Percentiles rank a stretch among this genome's conserved stretches.
phyloP scores from a whole-genome alignment of 2,797 vertebrate species.

The Cottoperca gobio region DNA sequence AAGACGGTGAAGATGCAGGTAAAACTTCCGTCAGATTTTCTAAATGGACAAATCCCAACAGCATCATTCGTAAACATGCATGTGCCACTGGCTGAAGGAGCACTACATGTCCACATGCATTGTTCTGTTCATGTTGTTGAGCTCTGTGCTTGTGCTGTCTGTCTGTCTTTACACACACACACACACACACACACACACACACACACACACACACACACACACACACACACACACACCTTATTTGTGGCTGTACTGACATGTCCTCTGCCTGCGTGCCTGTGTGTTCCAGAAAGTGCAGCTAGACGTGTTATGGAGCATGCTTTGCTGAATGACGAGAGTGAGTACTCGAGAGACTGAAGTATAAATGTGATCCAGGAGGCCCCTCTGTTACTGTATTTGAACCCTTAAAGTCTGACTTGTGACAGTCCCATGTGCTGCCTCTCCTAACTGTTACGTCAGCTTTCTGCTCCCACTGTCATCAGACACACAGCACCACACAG shows the following conservation, averaged over 20 bases:
- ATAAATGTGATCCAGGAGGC: not conserved
- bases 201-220: constrained; percentile 25
- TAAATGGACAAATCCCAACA: not conserved
- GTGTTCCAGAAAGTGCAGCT: constrained; percentile 89
- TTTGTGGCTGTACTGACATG: constrained; percentile 62
- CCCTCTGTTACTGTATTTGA: not conserved
- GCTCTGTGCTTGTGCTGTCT: constrained; percentile 53
- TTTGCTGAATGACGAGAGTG: constrained; percentile 97
- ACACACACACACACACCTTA: constrained; percentile 25
- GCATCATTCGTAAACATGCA: constrained; percentile 50
- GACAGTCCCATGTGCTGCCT: constrained; percentile 16
- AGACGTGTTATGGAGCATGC: constrained; percentile 95
- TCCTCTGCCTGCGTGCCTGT: constrained; percentile 68
- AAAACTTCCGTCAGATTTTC: constrained; percentile 23
- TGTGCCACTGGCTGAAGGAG: constrained; percentile 46
- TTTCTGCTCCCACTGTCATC: constrained; percentile 29
- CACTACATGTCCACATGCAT: constrained; percentile 24
- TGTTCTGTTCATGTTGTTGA: constrained; percentile 22
- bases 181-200: constrained; percentile 30
- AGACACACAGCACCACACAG: constrained; percentile 17
- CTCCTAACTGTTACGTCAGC: constrained; percentile 37
- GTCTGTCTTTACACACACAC: constrained; percentile 39
- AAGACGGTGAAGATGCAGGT: constrained; percentile 79
- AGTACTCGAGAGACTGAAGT: constrained; percentile 81
- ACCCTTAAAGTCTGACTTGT: constrained; percentile 8